phyloP scores from a whole-genome alignment of 2,888 invertebrate species.

The Bombyx huttoni region DNA sequence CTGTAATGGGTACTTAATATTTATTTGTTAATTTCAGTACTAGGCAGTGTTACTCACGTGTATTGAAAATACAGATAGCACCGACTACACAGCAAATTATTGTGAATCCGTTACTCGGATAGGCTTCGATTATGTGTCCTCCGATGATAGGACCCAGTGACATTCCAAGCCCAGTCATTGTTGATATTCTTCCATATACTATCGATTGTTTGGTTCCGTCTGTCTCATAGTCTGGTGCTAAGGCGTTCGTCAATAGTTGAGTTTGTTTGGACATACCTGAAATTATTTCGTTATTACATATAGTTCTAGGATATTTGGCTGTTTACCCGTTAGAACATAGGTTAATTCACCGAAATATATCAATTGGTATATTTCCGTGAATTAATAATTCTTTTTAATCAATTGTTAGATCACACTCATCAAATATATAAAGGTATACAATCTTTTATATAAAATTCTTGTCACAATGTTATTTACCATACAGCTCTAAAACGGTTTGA shows the following conservation, averaged over 20 bases:
- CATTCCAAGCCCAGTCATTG: slow-evolving; percentile 74
- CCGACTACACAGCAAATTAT: slow-evolving; percentile 39
- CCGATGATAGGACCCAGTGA: slow-evolving; percentile 75
- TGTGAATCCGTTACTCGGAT: slow-evolving; percentile 57
- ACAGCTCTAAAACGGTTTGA: too few species aligned
- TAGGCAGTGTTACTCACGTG: slow-evolving; percentile 15
- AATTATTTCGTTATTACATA: slow-evolving; percentile 4
- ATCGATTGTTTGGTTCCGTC: slow-evolving; percentile 48
- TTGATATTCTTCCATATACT: slow-evolving; percentile 70
- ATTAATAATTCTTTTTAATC: too few species aligned
- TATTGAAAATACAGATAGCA: slow-evolving; percentile 21
- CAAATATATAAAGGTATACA: too few species aligned
- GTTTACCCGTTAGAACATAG: neutral
- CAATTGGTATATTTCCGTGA: too few species aligned
- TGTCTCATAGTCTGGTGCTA: slow-evolving; percentile 70
- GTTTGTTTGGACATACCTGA: slow-evolving; percentile 76
- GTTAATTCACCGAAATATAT: too few species aligned
- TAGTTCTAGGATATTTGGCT: neutral
- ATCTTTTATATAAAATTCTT: too few species aligned
- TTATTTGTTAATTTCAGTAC: too few species aligned
- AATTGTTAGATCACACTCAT: too few species aligned
- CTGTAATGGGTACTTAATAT: too few species aligned
- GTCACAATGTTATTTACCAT: too few species aligned
- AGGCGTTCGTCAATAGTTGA: slow-evolving; percentile 72
- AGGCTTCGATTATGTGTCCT: slow-evolving; percentile 68